phyloP scores from a whole-genome alignment of 2,113 vertebrate species.

The Danionella cerebrum region DNA sequence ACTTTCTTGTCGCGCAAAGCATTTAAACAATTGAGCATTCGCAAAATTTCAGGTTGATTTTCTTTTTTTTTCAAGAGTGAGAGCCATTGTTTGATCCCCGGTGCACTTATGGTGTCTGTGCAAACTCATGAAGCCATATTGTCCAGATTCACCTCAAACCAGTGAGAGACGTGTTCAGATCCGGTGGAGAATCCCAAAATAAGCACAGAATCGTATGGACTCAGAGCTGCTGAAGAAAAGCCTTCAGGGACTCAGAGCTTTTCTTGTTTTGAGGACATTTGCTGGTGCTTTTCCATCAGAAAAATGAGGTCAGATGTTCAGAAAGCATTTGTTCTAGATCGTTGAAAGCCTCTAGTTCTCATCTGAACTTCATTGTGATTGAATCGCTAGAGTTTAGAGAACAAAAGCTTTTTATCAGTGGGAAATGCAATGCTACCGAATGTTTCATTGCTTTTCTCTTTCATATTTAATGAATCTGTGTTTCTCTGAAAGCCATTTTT shows the following conservation, averaged over 20 bases:
- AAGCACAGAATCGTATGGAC: neutral
- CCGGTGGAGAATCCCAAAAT: neutral
- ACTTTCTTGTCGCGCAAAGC: neutral
- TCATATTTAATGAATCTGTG: conserved; percentile 37
- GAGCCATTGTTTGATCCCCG: neutral
- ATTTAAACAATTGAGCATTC: conserved; percentile 14
- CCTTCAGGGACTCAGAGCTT: neutral
- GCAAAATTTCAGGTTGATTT: neutral
- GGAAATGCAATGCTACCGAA: conserved; percentile 26
- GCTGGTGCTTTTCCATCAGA: neutral
- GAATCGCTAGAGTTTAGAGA: too few relatives aligned
- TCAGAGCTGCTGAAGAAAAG: neutral
- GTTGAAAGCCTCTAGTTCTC: neutral
- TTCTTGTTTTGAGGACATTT: neutral
- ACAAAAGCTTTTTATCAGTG: neutral
- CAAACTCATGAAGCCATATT: conserved; percentile 28
- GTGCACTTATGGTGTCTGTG: neutral
- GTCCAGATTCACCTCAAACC: neutral
- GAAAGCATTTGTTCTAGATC: neutral
- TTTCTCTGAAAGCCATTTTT: conserved; percentile 41
- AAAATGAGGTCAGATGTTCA: neutral
- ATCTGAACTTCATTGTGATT: too few relatives aligned
- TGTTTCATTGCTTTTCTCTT: conserved; percentile 30
- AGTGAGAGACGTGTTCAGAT: neutral
- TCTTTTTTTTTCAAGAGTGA: neutral